Conservation (phyloP, 2,888 invertebrate genomes). For the Plebejus anna region DNA sequence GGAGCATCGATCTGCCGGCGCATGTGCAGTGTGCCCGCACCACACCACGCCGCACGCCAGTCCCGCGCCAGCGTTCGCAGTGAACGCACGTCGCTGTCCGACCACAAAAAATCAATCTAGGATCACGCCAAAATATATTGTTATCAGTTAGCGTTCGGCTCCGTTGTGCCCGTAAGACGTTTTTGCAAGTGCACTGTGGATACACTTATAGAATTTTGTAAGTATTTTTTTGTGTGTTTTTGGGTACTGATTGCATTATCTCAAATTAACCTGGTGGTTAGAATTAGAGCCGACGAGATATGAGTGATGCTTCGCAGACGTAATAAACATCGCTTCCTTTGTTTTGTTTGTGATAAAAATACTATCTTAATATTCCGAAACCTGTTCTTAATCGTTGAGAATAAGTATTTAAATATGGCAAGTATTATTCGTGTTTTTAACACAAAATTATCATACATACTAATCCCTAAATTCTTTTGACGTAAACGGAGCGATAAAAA, state of each 20-base stretch:
- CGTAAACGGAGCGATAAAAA: background rate
- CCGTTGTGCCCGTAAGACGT: background rate
- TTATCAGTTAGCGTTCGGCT: background rate
- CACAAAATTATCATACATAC: background rate
- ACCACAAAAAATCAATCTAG: slow-evolving; percentile 35
- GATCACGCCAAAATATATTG: slow-evolving; percentile 33
- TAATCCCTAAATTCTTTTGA: background rate
- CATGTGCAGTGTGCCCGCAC: slow-evolving; percentile 60
- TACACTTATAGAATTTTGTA: background rate
- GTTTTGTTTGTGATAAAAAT: slow-evolving; percentile 20
- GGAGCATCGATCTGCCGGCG: slow-evolving; percentile 74
- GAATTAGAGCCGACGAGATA: background rate
- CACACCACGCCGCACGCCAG: slow-evolving; percentile 52
- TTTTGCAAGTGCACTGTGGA: background rate
- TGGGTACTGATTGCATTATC: background rate
- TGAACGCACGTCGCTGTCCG: slow-evolving; percentile 39
- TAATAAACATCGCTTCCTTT: slow-evolving; percentile 21
- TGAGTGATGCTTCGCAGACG: slow-evolving; percentile 4
- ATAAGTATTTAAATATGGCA: background rate
- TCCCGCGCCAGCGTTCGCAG: slow-evolving; percentile 47
- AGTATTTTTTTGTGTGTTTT: slow-evolving; percentile 7
- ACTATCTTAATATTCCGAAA: slow-evolving; percentile 7
- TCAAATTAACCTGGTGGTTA: background rate
- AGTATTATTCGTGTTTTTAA: background rate
- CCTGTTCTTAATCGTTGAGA: background rate